A percentile compares a stretch with the other conserved stretches of the same genome.
Evolutionary conservation across 2,888 invertebrate species (phyloP).

Genomic region (Candidula unifasciata): DNA sequence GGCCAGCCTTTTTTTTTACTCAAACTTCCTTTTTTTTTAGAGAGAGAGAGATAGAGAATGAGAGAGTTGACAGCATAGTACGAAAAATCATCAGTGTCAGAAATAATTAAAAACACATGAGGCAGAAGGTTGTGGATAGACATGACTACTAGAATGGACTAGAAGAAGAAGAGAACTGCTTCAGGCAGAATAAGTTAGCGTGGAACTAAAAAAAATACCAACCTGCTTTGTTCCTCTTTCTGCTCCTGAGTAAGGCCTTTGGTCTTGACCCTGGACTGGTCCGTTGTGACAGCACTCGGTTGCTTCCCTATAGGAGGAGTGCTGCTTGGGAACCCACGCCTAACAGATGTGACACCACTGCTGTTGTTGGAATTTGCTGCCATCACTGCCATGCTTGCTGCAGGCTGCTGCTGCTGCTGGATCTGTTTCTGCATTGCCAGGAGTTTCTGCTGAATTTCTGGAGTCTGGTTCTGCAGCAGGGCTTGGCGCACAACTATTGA

Average conservation of each 20-base stretch:
- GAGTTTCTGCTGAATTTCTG: slow-evolving; percentile 94
- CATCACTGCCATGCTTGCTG: neutral
- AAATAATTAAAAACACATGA: too few relatives aligned
- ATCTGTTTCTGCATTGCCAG: slow-evolving; percentile 88
- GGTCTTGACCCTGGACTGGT: slow-evolving; percentile 57
- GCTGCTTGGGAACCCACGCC: slow-evolving; percentile 29
- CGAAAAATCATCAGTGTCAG: too few relatives aligned
- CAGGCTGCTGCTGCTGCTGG: slow-evolving; percentile 61
- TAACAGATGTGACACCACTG: slow-evolving; percentile 36
- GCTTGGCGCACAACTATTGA: slow-evolving; percentile 91
- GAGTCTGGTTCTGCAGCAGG: slow-evolving; percentile 92
- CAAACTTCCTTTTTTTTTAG: too few relatives aligned
- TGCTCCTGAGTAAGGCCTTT: slow-evolving; percentile 73
- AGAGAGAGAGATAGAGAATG: too few relatives aligned
- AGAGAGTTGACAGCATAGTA: too few relatives aligned
- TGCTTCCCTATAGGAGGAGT: slow-evolving; percentile 79
- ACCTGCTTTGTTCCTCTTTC: slow-evolving; percentile 77
- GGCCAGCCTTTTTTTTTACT: too few relatives aligned
- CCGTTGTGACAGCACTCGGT: slow-evolving; percentile 81
- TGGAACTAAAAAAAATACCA: neutral
- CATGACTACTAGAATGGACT: too few relatives aligned
- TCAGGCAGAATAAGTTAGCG: neutral
- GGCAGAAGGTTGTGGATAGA: too few relatives aligned
- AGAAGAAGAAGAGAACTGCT: neutral
- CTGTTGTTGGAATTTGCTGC: neutral